Conservation (phyloP, 2,888 invertebrate genomes). For the Tryphoninae sp. region DNA sequence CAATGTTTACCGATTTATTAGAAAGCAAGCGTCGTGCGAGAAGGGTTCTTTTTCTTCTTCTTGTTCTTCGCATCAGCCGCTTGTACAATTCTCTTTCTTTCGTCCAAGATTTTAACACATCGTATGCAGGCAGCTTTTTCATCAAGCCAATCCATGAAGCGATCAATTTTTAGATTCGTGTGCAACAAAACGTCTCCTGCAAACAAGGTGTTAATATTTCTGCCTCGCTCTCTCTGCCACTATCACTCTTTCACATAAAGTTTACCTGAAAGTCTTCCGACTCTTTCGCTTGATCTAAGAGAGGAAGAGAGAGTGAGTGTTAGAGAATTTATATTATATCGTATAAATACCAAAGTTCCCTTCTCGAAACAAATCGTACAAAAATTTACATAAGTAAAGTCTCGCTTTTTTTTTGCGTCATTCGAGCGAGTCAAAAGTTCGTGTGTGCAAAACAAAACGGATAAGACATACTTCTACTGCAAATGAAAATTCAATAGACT, state of each 20-base stretch:
- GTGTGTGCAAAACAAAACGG: conserved; percentile 21
- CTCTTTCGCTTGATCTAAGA: neutral
- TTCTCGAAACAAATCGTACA: neutral
- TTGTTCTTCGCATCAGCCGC: neutral
- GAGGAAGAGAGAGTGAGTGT: neutral
- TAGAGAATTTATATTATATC: neutral
- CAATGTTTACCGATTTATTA: conserved; percentile 38
- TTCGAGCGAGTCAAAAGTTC: conserved; percentile 16
- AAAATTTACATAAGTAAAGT: neutral
- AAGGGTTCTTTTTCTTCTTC: neutral
- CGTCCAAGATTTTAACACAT: neutral
- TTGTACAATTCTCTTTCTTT: neutral
- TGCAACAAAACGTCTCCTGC: no score
- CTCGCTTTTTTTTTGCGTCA: neutral
- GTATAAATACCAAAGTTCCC: neutral
- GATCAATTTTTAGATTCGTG: no score
- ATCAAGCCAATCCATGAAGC: no score
- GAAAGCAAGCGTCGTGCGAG: conserved; percentile 28
- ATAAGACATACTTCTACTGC: neutral
- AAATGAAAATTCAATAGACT: conserved; percentile 1
- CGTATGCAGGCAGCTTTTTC: no score
- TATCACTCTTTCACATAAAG: neutral
- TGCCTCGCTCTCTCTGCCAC: neutral
- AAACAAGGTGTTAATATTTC: neutral
- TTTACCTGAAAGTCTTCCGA: neutral